Conservation (phyloP, 2,888 invertebrate species). For the Epinotia demarniana region DNA sequence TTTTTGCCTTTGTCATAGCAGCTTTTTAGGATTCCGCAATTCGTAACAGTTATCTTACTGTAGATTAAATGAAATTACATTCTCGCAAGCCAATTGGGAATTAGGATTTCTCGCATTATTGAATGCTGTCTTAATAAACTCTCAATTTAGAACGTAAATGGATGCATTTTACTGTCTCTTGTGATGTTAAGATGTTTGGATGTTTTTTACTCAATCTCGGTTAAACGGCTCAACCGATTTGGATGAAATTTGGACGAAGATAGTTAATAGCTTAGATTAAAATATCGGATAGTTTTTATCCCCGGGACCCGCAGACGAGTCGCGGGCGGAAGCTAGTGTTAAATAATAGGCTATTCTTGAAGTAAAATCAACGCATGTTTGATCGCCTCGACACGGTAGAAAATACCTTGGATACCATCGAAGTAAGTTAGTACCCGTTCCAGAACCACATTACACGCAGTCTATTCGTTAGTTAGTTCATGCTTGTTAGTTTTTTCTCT, state of each 20-base stretch:
- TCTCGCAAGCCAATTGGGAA: slow-evolving; percentile 28
- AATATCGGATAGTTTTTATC: too few species aligned
- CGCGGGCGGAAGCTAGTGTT: not conserved
- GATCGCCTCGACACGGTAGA: too few species aligned
- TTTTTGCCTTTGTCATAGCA: slow-evolving; percentile 50
- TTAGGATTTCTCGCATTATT: slow-evolving; percentile 32
- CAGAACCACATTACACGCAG: not conserved
- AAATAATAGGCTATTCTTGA: not conserved
- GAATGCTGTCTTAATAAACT: slow-evolving; percentile 31
- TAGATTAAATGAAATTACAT: slow-evolving; percentile 40
- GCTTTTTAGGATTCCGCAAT: slow-evolving; percentile 41
- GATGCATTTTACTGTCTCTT: slow-evolving; percentile 24
- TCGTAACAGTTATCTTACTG: slow-evolving; percentile 12
- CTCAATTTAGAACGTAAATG: slow-evolving; percentile 33
- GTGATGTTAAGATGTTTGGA: not conserved
- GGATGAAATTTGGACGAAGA: too few species aligned
- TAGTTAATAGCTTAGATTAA: too few species aligned
- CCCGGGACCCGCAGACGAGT: too few species aligned
- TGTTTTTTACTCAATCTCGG: too few species aligned
- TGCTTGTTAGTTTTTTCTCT: slow-evolving; percentile 31
- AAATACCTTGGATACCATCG: not conserved
- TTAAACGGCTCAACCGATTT: too few species aligned
- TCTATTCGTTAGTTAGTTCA: too few species aligned
- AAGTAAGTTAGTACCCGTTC: not conserved
- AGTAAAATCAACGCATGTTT: too few species aligned